Evolutionary conservation across 37 sponge, comb jelly and placozoan genomes (phyloP).

Genomic region (Chondrosia reniformis): DNA sequence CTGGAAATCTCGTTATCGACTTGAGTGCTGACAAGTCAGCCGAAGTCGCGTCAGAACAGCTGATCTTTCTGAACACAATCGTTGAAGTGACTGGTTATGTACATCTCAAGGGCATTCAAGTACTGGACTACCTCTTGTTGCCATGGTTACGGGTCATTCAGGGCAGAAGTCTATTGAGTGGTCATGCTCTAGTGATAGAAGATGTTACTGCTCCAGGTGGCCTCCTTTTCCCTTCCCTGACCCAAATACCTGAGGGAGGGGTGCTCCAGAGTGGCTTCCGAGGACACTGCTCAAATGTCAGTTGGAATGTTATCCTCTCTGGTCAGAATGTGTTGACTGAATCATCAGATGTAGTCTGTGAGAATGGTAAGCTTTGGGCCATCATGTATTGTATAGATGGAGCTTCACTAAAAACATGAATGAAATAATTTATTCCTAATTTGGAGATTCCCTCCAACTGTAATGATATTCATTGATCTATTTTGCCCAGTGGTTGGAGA

Average conservation of each 20-base stretch:
- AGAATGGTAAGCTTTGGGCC: no score
- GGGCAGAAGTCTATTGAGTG: neutral
- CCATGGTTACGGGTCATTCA: slow-evolving; percentile 3
- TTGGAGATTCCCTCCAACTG: no score
- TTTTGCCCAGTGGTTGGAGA: no score
- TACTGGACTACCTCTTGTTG: neutral
- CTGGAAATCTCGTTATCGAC: neutral
- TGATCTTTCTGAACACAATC: neutral
- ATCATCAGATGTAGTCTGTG: no score
- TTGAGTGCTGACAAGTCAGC: neutral
- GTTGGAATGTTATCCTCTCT: neutral
- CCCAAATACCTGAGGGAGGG: neutral
- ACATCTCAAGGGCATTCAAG: neutral
- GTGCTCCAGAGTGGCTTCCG: neutral
- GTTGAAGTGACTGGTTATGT: slow-evolving; percentile 10
- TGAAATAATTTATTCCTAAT: no score
- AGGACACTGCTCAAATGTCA: slow-evolving; percentile 3
- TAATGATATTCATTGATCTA: no score
- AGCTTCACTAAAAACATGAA: no score
- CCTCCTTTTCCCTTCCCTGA: neutral
- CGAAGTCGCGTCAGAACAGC: neutral
- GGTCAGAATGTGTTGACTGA: no score
- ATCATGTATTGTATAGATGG: no score
- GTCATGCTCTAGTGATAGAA: neutral
- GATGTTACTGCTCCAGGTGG: neutral